Percentiles rank a stretch among this genome's conserved stretches.
These are phyloP conservation scores for Acleris emargana DNA, from an alignment of 2,888 invertebrate species.

Conservation along the genomic window DNA sequence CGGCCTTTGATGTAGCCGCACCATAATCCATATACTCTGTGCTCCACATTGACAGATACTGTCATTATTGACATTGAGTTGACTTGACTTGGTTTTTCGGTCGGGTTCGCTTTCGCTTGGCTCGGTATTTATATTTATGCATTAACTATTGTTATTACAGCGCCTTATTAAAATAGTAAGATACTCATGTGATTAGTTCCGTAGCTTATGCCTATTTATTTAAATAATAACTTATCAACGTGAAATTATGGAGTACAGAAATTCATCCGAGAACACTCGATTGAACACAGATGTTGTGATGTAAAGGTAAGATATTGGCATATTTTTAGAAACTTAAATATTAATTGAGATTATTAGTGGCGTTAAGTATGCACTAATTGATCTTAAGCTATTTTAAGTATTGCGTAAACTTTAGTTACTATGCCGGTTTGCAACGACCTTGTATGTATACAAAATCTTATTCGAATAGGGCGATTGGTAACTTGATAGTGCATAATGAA, in stretches of 20 bases:
- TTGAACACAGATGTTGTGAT: conserved; percentile 68
- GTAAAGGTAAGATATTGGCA: conserved; percentile 61
- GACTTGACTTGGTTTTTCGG: not conserved
- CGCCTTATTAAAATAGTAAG: conserved; percentile 31
- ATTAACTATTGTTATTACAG: not conserved
- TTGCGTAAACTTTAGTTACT: conserved; percentile 27
- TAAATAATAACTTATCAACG: conserved; percentile 44
- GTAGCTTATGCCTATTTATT: conserved; percentile 41
- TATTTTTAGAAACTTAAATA: conserved; percentile 39
- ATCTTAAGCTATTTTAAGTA: conserved; percentile 6
- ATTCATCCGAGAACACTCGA: conserved; percentile 44
- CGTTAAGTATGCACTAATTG: not conserved
- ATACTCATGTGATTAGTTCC: conserved; percentile 40
- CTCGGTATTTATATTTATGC: conserved; percentile 4
- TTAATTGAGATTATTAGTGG: conserved; percentile 38
- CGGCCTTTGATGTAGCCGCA: no score
- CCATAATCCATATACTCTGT: no score
- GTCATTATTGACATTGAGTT: conserved; percentile 15
- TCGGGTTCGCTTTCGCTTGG: not conserved
- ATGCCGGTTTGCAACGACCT: conserved; percentile 46
- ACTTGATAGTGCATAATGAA: conserved; percentile 3
- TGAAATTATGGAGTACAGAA: conserved; percentile 56
- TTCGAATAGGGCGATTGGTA: conserved; percentile 8
- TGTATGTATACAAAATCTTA: conserved; percentile 40
- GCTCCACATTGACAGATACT: conserved; percentile 25